Percentiles rank a stretch among this genome's conserved stretches.
Conservation (phyloP, 2,888 invertebrate species). For the Thalpophila matura region DNA sequence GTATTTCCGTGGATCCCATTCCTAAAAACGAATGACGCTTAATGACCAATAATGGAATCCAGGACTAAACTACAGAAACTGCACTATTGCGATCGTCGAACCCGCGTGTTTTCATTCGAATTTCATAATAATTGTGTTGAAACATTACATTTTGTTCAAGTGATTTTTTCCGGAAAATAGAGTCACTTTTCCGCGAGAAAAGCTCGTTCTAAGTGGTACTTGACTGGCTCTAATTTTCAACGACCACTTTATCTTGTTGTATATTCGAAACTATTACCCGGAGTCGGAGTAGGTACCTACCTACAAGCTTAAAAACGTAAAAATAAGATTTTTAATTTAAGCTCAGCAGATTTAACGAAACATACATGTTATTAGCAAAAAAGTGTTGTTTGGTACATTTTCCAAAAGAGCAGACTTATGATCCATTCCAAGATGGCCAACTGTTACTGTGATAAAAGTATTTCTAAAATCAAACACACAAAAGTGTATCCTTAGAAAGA, state of each 20-base stretch:
- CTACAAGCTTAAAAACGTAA: not conserved
- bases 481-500: not conserved
- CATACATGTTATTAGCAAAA: not conserved
- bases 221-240: slow-evolving; percentile 13
- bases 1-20: no score
- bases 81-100: no score
- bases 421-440: not conserved
- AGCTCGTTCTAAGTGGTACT: not conserved
- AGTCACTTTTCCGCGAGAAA: slow-evolving; percentile 7
- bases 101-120: no score
- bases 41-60: no score
- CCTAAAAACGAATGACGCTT: no score
- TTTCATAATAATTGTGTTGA: no score
- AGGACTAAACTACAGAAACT: no score
- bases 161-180: slow-evolving; percentile 3
- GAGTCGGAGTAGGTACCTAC: no score
- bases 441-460: not conserved
- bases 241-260: slow-evolving; percentile 21
- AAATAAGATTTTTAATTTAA: not conserved
- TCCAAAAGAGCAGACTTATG: not conserved
- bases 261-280: slow-evolving; percentile 18
- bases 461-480: not conserved
- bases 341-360: not conserved
- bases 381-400: not conserved
- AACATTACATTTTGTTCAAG: not conserved